These are phyloP conservation scores for Caradrina kadenii DNA, from an alignment of 2,888 invertebrate genomes.

Conservation along the genomic window DNA sequence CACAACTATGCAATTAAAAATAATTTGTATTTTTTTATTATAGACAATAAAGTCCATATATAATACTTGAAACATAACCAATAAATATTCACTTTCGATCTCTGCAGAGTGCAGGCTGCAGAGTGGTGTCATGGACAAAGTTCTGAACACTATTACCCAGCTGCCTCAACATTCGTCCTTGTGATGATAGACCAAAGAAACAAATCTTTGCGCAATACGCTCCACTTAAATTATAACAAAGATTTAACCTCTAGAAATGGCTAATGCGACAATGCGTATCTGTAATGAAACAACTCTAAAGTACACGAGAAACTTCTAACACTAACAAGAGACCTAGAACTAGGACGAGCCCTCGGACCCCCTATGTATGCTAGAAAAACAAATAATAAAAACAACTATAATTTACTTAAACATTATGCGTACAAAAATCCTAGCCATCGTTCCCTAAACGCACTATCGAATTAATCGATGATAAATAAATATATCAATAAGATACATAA, in stretches of 20 bases:
- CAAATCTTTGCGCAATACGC: slow-evolving; percentile 62
- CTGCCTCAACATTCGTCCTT: slow-evolving; percentile 68
- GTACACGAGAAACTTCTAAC: slow-evolving; percentile 78
- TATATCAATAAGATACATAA: slow-evolving; percentile 87
- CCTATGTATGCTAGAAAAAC: slow-evolving; percentile 80
- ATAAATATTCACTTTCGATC: slow-evolving; percentile 54
- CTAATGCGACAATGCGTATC: slow-evolving; percentile 72
- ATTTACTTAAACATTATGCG: slow-evolving; percentile 90
- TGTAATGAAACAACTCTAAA: slow-evolving; percentile 75
- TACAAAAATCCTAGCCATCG: slow-evolving; percentile 86
- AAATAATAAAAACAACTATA: slow-evolving; percentile 89
- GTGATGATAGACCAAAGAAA: slow-evolving; percentile 71
- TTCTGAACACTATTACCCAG: slow-evolving; percentile 58
- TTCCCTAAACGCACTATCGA: slow-evolving; percentile 80
- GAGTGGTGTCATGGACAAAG: slow-evolving; percentile 36
- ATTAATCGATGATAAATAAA: slow-evolving; percentile 85
- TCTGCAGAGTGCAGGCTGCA: slow-evolving; percentile 23
- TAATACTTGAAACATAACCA: slow-evolving; percentile 60
- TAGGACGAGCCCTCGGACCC: slow-evolving; percentile 73
- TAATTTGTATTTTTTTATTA: slow-evolving; percentile 47
- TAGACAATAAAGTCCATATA: slow-evolving; percentile 34
- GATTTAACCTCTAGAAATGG: slow-evolving; percentile 82
- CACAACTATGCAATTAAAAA: slow-evolving; percentile 45
- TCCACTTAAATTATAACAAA: slow-evolving; percentile 79
- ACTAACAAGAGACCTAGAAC: slow-evolving; percentile 79